phyloP scores from a whole-genome alignment of 2,888 invertebrate genomes.

The Phlogophora meticulosa region DNA sequence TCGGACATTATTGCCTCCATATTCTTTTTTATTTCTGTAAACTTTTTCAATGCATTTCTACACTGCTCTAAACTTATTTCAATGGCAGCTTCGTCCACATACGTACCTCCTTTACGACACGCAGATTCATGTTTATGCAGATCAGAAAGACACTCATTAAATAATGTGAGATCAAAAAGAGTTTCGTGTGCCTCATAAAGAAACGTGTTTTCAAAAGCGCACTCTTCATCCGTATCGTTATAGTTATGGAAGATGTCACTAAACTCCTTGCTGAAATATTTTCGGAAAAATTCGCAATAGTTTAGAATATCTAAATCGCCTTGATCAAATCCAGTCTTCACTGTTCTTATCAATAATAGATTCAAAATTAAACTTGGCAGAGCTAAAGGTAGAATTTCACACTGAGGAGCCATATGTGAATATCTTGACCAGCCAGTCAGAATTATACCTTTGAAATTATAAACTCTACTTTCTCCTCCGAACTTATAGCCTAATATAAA shows the following conservation, averaged over 20 bases:
- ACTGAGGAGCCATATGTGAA: slow-evolving; percentile 92
- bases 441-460: slow-evolving; percentile 92
- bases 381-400: slow-evolving; percentile 92
- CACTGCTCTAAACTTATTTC: slow-evolving; percentile 42
- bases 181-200: slow-evolving; percentile 61
- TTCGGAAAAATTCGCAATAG: slow-evolving; percentile 62
- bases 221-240: slow-evolving; percentile 54
- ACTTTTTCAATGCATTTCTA: slow-evolving; percentile 55
- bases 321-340: slow-evolving; percentile 67
- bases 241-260: slow-evolving; percentile 53
- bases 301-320: slow-evolving; percentile 35
- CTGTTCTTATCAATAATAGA: slow-evolving; percentile 86
- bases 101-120: neutral
- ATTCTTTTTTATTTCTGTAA: slow-evolving; percentile 57
- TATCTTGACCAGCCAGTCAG: slow-evolving; percentile 94
- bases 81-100: slow-evolving; percentile 57
- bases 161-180: slow-evolving; percentile 9
- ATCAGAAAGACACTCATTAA: neutral
- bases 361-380: slow-evolving; percentile 92
- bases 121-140: neutral
- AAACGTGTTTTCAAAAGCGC: slow-evolving; percentile 70
- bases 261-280: slow-evolving; percentile 65
- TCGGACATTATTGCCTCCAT: slow-evolving; percentile 57
- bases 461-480: slow-evolving; percentile 70
- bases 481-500: slow-evolving; percentile 89